Evolutionary conservation across 2,113 vertebrate genomes (phyloP), one percentile per base, ranked within the genome.

Genomic region (Sarotherodon lohbergeri): DNA sequence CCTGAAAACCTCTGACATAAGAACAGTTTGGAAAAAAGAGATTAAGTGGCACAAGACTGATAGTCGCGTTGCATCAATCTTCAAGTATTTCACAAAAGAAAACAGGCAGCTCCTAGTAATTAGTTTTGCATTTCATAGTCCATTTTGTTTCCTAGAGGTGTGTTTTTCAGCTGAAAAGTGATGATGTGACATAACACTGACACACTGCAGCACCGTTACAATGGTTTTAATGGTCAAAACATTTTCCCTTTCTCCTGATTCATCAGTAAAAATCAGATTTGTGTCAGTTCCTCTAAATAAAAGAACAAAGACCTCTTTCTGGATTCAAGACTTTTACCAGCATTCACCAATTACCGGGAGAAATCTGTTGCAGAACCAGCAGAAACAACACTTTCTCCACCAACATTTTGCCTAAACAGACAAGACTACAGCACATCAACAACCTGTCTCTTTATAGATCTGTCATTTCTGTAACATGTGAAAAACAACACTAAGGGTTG

Each of bases 261-360:
- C 52, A 84, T 82, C 89, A 82, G 29, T 46, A 76, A 84, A 84
- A 71, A 82, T 39, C 61, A 88, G 78, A 73, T 85, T 81, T 87
- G 63, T 89, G 81, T 84, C 90, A 46, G 29, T 80, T 55, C 57
- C 5, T 83, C 88, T 79, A 52, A 88, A 86, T 66, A 27, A 55
- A 52, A 78, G 27, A 78, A 78, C 73, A 83, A 86, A 88, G 87
- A 48, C 32, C 54, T 86, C 12, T 54, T 24, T 46, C 24, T 50
- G 48, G 81, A 86, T 76, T 56, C 54, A 59, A 29, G 68, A 57
- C 71, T 79, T 81, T 87, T n/a, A 86, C 85, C 83, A 57, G 34
- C 41, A 9, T 85, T 90, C 81, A 80, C 88, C 92, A 93, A 89
- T 93, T 92, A 92, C 46, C n/a, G 56, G 48, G 54, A 79, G 43